Evolutionary conservation across 2,113 vertebrate genomes (phyloP).

Genomic region (Prochilodus magdalenae): DNA sequence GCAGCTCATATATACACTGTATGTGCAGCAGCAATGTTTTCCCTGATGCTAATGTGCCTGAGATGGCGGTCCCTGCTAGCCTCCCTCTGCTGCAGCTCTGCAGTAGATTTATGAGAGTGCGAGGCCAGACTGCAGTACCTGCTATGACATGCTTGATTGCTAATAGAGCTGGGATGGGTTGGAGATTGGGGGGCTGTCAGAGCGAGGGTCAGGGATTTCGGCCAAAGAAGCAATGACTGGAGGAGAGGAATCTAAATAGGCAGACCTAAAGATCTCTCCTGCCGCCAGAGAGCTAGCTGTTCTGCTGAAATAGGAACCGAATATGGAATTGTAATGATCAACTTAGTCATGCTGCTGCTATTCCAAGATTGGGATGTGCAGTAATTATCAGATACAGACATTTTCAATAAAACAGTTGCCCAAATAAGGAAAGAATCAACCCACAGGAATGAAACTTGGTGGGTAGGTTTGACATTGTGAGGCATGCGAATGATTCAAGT

Average conservation of each 20-base stretch:
- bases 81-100: conserved; percentile 13
- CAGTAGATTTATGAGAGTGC: conserved; percentile 47
- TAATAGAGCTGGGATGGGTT: conserved; percentile 31
- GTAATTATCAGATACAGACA: conserved; percentile 13
- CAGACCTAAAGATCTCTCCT: not conserved
- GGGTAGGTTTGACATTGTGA: too few species aligned
- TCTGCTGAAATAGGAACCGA: not conserved
- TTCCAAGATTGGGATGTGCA: not conserved
- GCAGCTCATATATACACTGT: not conserved
- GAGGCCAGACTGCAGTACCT: conserved; percentile 15
- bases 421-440: too few species aligned
- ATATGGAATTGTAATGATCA: conserved; percentile 13
- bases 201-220: conserved; percentile 30
- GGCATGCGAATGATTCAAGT: too few species aligned
- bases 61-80: not conserved
- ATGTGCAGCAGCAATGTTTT: not conserved
- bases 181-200: conserved; percentile 19
- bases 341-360: not conserved
- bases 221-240: conserved; percentile 27
- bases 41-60: conserved; percentile 1
- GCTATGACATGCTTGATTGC: conserved; percentile 49
- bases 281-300: not conserved
- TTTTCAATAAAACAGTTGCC: too few species aligned
- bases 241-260: conserved; percentile 1
- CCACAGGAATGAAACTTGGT: too few species aligned